These are phyloP conservation scores for Hippopotamus amphibius DNA, from an alignment of 2,113 vertebrate genomes.

Conservation along the genomic window DNA sequence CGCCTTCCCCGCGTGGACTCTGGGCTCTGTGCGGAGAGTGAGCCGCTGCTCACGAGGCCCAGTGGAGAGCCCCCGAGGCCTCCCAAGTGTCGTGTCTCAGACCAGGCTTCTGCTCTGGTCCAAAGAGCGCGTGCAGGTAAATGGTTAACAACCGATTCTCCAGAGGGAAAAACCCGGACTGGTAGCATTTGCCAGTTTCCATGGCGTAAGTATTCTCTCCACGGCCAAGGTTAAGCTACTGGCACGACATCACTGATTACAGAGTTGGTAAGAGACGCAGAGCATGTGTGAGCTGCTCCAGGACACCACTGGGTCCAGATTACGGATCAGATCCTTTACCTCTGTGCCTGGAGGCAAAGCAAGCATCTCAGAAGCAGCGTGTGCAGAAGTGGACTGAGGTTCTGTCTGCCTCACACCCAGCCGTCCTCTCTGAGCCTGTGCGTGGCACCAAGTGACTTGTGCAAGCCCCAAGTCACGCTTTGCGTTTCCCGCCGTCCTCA, in stretches of 20 bases:
- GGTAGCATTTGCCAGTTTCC: not conserved
- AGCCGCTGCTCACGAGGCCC: not conserved
- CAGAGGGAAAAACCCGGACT: not conserved
- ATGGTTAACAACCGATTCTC: not conserved
- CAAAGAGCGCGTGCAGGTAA: not conserved
- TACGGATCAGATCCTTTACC: not conserved
- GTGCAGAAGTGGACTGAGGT: not conserved
- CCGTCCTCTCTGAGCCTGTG: not conserved
- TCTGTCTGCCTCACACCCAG: not conserved
- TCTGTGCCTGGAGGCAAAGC: not conserved
- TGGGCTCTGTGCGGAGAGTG: not conserved
- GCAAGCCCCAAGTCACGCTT: not conserved
- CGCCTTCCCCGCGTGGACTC: slow-evolving; percentile 1
- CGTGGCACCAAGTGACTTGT: too few species aligned
- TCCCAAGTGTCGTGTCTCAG: not conserved
- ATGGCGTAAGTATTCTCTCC: not conserved
- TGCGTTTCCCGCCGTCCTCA: not conserved
- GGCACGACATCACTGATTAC: fast-evolving
- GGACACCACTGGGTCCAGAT: too few species aligned
- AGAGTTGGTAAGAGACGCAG: not conserved
- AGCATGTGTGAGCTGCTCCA: not conserved
- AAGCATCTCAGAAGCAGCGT: not conserved
- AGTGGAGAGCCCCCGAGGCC: not conserved
- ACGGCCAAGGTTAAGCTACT: not conserved
- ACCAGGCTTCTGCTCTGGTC: not conserved